These are phyloP conservation scores for Syngnathus floridae DNA, from an alignment of 2,113 vertebrate genomes.

Conservation along the genomic window DNA sequence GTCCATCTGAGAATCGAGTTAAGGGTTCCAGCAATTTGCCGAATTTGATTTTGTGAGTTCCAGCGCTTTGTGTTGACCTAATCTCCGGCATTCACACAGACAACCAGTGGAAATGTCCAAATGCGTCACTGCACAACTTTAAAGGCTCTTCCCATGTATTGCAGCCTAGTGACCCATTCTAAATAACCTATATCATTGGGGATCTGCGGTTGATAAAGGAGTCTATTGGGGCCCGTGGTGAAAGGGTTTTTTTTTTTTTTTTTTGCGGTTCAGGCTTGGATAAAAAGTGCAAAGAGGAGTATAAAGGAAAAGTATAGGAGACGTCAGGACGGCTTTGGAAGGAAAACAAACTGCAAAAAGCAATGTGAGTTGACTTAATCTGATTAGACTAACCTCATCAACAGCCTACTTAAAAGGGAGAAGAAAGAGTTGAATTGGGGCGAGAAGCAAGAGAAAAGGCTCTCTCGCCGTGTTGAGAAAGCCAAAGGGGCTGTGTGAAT, in stretches of 20 bases:
- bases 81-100: constrained; percentile 67
- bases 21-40: constrained; percentile 73
- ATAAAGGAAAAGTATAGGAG: constrained; percentile 79
- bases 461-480: constrained; percentile 69
- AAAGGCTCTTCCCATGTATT: constrained; percentile 76
- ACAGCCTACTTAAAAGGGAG: constrained; percentile 77
- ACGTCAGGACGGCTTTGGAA: constrained; percentile 78
- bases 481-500: constrained; percentile 71
- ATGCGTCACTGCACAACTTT: constrained; percentile 78
- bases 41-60: constrained; percentile 56
- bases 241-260: constrained; percentile 73
- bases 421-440: constrained; percentile 76
- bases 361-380: constrained; percentile 90
- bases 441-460: constrained; percentile 65
- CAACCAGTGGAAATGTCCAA: constrained; percentile 68
- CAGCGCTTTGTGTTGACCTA: constrained; percentile 66
- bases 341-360: constrained; percentile 84
- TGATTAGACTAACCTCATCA: constrained; percentile 93
- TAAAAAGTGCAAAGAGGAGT: constrained; percentile 75
- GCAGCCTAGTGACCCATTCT: constrained; percentile 85
- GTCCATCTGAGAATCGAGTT: constrained; percentile 70
- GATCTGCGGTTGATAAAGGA: constrained; percentile 77
- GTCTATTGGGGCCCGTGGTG: constrained; percentile 72
- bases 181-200: constrained; percentile 77
- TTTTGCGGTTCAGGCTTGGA: constrained; percentile 56